Percentiles rank a stretch among this genome's conserved stretches.
Conservation (phyloP, 1,140 invertebrate genomes). For the Heliconius himera region DNA sequence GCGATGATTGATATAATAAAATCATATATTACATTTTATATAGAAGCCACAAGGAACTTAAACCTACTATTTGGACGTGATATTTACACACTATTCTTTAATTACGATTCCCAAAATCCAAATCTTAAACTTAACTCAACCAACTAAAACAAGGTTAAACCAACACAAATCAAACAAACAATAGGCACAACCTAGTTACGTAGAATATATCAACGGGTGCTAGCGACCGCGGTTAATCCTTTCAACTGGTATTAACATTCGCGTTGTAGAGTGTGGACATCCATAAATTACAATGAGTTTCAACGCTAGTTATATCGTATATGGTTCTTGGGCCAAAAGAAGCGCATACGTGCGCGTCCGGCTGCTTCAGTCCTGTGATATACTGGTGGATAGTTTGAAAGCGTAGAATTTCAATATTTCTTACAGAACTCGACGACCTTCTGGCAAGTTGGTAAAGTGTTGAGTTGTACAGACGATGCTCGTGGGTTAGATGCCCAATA, state of each 20-base stretch:
- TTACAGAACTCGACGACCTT: too few relatives aligned
- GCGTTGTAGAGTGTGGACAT: slow-evolving; percentile 54
- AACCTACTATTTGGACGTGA: too few relatives aligned
- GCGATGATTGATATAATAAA: too few relatives aligned
- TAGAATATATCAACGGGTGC: slow-evolving; percentile 48
- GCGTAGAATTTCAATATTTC: not conserved
- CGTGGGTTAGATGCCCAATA: too few relatives aligned
- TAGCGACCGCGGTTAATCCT: slow-evolving; percentile 60
- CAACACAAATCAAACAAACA: slow-evolving; percentile 40
- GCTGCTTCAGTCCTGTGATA: slow-evolving; percentile 32
- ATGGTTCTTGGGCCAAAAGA: slow-evolving; percentile 59
- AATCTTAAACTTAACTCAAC: too few relatives aligned
- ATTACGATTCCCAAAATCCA: too few relatives aligned
- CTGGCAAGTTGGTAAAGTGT: too few relatives aligned
- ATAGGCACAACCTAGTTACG: slow-evolving; percentile 46
- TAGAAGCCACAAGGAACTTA: too few relatives aligned
- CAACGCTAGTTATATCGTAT: slow-evolving; percentile 56
- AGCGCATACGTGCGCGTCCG: slow-evolving; percentile 67
- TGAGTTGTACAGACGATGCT: too few relatives aligned
- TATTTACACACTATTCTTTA: too few relatives aligned
- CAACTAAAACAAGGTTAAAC: slow-evolving; percentile 8
- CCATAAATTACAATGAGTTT: slow-evolving; percentile 74
- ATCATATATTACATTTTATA: too few relatives aligned
- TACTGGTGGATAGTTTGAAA: slow-evolving; percentile 21
- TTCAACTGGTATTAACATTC: slow-evolving; percentile 64